Percentiles rank a stretch among this genome's conserved stretches.
phyloP scores from a whole-genome alignment of 2,797 vertebrate species.

The Myripristis jacobus region DNA sequence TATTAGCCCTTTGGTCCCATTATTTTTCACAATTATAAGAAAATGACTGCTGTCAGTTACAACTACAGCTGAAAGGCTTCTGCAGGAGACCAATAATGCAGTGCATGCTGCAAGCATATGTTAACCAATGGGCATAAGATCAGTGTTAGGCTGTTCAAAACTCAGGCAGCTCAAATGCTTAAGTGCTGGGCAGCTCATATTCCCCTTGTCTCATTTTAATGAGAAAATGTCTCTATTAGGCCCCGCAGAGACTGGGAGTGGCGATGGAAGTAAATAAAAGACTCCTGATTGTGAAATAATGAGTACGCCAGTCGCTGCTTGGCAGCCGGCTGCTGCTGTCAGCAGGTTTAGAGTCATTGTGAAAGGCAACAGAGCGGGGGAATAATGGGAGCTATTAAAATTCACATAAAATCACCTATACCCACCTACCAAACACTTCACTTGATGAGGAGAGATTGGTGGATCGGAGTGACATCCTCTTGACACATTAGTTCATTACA shows the following conservation, averaged over 20 bases:
- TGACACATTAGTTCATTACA: constrained; percentile 54
- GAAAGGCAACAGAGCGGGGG: constrained; percentile 56
- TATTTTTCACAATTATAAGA: no score
- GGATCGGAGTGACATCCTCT: constrained; percentile 39
- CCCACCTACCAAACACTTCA: constrained; percentile 52
- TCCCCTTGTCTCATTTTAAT: constrained; percentile 56
- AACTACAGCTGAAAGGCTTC: not conserved
- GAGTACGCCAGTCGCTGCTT: constrained; percentile 62
- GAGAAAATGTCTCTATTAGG: constrained; percentile 61
- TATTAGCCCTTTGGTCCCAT: no score
- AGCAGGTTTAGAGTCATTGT: constrained; percentile 74
- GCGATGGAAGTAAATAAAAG: constrained; percentile 72
- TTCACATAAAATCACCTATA: constrained; percentile 66
- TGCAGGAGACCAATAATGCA: not conserved
- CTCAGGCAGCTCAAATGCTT: constrained; percentile 11
- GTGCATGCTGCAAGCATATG: not conserved
- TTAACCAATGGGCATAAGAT: not conserved
- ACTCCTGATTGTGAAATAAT: constrained; percentile 76
- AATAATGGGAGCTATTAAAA: constrained; percentile 71
- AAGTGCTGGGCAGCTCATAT: constrained; percentile 19
- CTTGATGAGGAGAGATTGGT: constrained; percentile 54
- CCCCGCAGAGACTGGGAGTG: constrained; percentile 45
- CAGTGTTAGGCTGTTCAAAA: not conserved
- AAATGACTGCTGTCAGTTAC: no score
- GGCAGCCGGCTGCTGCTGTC: constrained; percentile 70